These are phyloP conservation scores for Emmelina monodactyla DNA, from an alignment of 2,888 invertebrate species.

Conservation along the genomic window DNA sequence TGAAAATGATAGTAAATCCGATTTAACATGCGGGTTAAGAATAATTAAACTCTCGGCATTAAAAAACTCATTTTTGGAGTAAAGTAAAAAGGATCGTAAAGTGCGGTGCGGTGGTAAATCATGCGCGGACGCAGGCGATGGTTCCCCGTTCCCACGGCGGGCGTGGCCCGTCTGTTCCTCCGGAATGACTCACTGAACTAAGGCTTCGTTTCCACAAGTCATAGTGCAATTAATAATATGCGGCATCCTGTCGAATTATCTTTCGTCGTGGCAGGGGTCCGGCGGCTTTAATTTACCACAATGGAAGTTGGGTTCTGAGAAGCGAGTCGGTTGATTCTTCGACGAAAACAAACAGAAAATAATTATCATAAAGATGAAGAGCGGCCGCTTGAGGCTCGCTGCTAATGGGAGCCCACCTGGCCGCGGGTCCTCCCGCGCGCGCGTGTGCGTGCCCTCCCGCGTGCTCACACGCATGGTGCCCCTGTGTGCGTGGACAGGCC, in stretches of 20 bases:
- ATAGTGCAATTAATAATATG: slow-evolving; percentile 68
- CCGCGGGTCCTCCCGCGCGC: slow-evolving; percentile 26
- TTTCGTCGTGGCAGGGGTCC: slow-evolving; percentile 63
- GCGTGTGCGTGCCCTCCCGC: slow-evolving; percentile 19
- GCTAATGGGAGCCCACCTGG: slow-evolving; percentile 64
- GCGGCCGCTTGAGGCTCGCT: slow-evolving; percentile 59
- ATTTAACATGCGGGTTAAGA: background rate
- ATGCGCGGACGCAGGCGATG: slow-evolving; percentile 24
- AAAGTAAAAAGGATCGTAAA: slow-evolving; percentile 30
- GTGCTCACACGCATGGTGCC: slow-evolving; percentile 14
- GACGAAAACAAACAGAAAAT: slow-evolving; percentile 67
- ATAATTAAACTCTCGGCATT: background rate
- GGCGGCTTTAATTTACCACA: slow-evolving; percentile 66
- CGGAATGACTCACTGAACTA: slow-evolving; percentile 63
- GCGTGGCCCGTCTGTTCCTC: slow-evolving; percentile 35
- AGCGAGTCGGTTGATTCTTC: slow-evolving; percentile 61
- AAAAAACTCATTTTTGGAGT: slow-evolving; percentile 23
- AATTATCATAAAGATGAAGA: slow-evolving; percentile 68
- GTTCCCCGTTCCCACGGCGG: slow-evolving; percentile 56
- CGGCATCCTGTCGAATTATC: slow-evolving; percentile 67
- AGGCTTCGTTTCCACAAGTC: slow-evolving; percentile 65
- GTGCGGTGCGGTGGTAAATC: slow-evolving; percentile 44
- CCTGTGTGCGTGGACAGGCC: slow-evolving; percentile 13
- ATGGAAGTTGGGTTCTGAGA: slow-evolving; percentile 64
- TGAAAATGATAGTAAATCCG: slow-evolving; percentile 22